Percentiles rank a stretch among this genome's conserved stretches.
These are phyloP conservation scores for Melanotaenia parkinsoni DNA, from an alignment of 2,797 vertebrate species.

Conservation along the genomic window DNA sequence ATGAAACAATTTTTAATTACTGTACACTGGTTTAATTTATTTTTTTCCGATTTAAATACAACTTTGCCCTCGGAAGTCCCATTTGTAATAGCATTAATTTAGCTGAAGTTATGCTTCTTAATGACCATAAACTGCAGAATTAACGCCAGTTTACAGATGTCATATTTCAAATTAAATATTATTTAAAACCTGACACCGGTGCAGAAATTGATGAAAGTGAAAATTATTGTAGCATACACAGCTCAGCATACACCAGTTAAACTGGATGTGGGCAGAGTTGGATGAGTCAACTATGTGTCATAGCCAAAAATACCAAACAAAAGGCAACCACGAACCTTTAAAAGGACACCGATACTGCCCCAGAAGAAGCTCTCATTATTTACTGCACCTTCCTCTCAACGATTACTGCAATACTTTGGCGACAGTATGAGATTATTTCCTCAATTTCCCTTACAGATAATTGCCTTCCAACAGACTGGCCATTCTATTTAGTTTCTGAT, in stretches of 20 bases:
- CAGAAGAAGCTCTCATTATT: slow-evolving; percentile 35
- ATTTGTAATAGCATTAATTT: too few relatives aligned
- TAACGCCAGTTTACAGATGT: too few relatives aligned
- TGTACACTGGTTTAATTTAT: too few relatives aligned
- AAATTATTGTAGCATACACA: not conserved
- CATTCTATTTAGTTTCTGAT: slow-evolving; percentile 58
- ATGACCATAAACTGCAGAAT: too few relatives aligned
- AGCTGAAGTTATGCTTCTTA: too few relatives aligned
- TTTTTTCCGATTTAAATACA: too few relatives aligned
- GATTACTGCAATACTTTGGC: slow-evolving; percentile 49
- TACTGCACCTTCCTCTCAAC: slow-evolving; percentile 28
- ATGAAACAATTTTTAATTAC: too few relatives aligned
- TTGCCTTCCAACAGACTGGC: slow-evolving; percentile 58
- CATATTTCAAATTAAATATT: too few relatives aligned
- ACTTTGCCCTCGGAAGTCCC: too few relatives aligned
- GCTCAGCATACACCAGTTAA: not conserved
- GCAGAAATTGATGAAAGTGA: not conserved
- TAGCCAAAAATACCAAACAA: slow-evolving; percentile 1
- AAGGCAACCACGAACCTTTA: slow-evolving; percentile 4
- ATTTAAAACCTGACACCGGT: too few relatives aligned
- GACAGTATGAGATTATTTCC: slow-evolving; percentile 55
- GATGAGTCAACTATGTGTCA: not conserved
- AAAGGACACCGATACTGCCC: slow-evolving; percentile 20
- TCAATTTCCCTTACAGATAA: slow-evolving; percentile 62
- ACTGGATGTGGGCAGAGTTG: not conserved